These are phyloP conservation scores for Portevinia maculata DNA, from an alignment of 2,888 invertebrate genomes.

Conservation along the genomic window DNA sequence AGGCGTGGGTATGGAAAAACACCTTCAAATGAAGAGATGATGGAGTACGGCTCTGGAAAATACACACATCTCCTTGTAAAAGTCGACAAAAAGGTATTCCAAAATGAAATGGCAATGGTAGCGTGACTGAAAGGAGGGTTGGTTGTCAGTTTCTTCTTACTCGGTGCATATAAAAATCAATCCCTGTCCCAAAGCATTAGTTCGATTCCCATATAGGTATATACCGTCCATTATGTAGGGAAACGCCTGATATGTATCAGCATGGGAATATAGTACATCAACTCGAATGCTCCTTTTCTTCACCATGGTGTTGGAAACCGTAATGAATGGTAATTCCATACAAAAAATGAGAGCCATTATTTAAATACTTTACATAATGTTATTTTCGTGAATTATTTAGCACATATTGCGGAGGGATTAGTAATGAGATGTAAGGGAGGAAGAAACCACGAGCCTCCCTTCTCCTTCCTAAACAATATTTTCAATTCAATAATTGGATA, in stretches of 20 bases:
- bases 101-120: constrained; percentile 55
- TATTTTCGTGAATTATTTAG: constrained; percentile 57
- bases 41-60: constrained; percentile 35
- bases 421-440: background rate
- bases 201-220: constrained; percentile 59
- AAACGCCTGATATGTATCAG: constrained; percentile 52
- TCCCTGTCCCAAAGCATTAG: constrained; percentile 63
- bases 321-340: constrained; percentile 50
- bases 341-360: constrained; percentile 58
- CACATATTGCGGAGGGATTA: constrained; percentile 37
- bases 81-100: constrained; percentile 55
- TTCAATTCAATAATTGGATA: constrained; percentile 57
- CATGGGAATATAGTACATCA: constrained; percentile 42
- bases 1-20: constrained; percentile 7
- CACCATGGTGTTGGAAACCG: constrained; percentile 17
- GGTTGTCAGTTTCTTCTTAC: constrained; percentile 38
- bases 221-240: background rate
- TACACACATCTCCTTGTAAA: constrained; percentile 33
- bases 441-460: background rate
- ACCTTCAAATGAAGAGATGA: constrained; percentile 47
- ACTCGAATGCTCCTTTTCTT: constrained; percentile 12
- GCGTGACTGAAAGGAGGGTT: constrained; percentile 65
- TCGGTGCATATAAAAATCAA: constrained; percentile 36
- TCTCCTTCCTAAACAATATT: constrained; percentile 40
- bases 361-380: constrained; percentile 54